Evolutionary conservation across 2,888 invertebrate species (phyloP).

Genomic region (Gandaritis pyraliata): DNA sequence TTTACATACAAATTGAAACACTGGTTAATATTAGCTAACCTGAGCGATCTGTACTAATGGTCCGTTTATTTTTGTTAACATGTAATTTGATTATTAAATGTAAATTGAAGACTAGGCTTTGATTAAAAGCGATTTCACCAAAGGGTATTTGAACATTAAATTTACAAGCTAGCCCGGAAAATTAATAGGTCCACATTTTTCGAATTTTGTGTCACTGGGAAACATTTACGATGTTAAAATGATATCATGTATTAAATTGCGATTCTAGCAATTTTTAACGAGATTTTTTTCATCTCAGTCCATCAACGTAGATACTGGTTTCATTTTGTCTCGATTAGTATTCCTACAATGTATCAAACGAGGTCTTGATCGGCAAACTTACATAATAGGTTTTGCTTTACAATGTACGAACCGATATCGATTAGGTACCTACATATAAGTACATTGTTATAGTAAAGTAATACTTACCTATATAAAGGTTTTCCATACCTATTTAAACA

Average conservation of each 20-base stretch:
- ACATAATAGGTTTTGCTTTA: constrained; percentile 1
- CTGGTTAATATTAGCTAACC: constrained; percentile 47
- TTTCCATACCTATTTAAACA: too few relatives aligned
- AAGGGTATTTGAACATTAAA: background rate
- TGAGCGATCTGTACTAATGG: constrained; percentile 35
- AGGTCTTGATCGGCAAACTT: constrained; percentile 12
- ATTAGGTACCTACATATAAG: too few relatives aligned
- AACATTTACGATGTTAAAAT: background rate
- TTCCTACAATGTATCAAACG: constrained; percentile 4
- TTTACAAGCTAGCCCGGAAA: background rate
- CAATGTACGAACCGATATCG: background rate
- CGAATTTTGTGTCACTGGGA: background rate
- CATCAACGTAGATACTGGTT: constrained; percentile 7
- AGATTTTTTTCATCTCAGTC: background rate
- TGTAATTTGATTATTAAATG: background rate
- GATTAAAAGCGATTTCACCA: background rate
- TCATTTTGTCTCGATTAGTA: constrained; percentile 7
- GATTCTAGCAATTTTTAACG: background rate
- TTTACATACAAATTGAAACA: constrained; percentile 51
- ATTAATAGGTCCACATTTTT: background rate
- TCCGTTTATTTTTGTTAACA: constrained; percentile 8
- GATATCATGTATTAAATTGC: too few relatives aligned
- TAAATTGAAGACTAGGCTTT: background rate
- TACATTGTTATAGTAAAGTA: too few relatives aligned
- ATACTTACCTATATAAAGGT: too few relatives aligned